Evolutionary conservation across 2,113 vertebrate genomes (phyloP).

Genomic region (Sebastes schlegelii): DNA sequence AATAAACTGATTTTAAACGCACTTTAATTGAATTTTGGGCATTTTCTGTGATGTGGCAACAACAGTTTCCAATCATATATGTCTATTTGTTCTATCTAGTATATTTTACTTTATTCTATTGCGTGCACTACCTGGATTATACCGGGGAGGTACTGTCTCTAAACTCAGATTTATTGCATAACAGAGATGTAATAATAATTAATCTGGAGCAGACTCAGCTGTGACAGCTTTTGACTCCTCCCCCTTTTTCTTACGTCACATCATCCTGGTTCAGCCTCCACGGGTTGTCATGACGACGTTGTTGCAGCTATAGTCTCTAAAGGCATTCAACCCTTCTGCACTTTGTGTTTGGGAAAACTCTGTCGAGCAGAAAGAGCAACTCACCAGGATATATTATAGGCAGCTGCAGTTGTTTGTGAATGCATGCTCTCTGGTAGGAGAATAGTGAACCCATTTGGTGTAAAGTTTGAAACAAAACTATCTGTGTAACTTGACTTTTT

Average conservation of each 20-base stretch:
- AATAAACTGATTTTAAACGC: not conserved
- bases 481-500: not conserved
- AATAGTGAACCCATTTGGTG: not conserved
- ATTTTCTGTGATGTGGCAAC: not conserved
- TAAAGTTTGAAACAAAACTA: not conserved
- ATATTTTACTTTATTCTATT: not conserved
- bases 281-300: constrained; percentile 71
- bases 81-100: not conserved
- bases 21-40: not conserved
- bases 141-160: not conserved
- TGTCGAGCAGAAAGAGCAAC: not conserved
- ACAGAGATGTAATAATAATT: constrained; percentile 12
- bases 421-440: too few species aligned
- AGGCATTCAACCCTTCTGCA: constrained; percentile 23
- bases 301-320: constrained; percentile 8
- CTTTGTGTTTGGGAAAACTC: constrained; percentile 8
- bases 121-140: too few species aligned
- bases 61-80: not conserved
- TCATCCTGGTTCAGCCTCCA: not conserved
- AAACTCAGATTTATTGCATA: not conserved
- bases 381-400: not conserved
- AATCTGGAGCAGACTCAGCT: not conserved
- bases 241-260: constrained; percentile 64
- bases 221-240: constrained; percentile 2
- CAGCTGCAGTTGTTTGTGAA: not conserved